Conservation (phyloP, 2,888 invertebrate species). For the Euplexia lucipara region DNA sequence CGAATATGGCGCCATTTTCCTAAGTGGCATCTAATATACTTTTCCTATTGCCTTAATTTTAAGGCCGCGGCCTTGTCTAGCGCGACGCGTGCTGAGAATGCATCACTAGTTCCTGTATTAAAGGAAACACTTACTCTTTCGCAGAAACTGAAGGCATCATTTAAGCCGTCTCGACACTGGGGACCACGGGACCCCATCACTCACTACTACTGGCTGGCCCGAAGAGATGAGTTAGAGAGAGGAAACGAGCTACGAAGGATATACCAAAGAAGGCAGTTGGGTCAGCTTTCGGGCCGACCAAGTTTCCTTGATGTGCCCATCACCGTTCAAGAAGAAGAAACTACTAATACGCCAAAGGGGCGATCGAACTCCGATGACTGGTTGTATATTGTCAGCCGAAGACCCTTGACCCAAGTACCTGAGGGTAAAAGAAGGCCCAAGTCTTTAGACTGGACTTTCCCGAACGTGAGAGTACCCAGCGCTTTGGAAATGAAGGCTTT, state of each 20-base stretch:
- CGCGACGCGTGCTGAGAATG: slow-evolving; percentile 56
- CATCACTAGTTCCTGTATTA: slow-evolving; percentile 56
- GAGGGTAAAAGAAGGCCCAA: slow-evolving; percentile 70
- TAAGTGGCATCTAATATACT: slow-evolving; percentile 50
- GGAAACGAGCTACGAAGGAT: slow-evolving; percentile 61
- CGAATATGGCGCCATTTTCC: slow-evolving; percentile 55
- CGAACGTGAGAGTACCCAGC: slow-evolving; percentile 10
- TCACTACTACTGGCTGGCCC: slow-evolving; percentile 85
- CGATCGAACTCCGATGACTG: slow-evolving; percentile 84
- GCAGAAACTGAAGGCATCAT: slow-evolving; percentile 85
- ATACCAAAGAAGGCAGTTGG: slow-evolving; percentile 74
- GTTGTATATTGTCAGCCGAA: slow-evolving; percentile 76
- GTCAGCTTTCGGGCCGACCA: slow-evolving; percentile 75
- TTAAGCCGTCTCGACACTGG: slow-evolving; percentile 85
- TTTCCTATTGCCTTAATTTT: slow-evolving; percentile 56
- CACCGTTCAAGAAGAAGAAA: slow-evolving; percentile 37
- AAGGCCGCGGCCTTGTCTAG: slow-evolving; percentile 68
- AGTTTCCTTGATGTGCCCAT: slow-evolving; percentile 67
- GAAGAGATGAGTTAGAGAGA: slow-evolving; percentile 75
- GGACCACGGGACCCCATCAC: slow-evolving; percentile 86
- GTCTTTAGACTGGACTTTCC: slow-evolving; percentile 76
- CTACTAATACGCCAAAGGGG: slow-evolving; percentile 63
- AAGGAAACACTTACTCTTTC: slow-evolving; percentile 58
- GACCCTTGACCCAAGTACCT: slow-evolving; percentile 62
- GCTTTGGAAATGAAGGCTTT: slow-evolving; percentile 37